Conservation (phyloP, 2,888 invertebrate genomes). For the Agrotis ipsilon region DNA sequence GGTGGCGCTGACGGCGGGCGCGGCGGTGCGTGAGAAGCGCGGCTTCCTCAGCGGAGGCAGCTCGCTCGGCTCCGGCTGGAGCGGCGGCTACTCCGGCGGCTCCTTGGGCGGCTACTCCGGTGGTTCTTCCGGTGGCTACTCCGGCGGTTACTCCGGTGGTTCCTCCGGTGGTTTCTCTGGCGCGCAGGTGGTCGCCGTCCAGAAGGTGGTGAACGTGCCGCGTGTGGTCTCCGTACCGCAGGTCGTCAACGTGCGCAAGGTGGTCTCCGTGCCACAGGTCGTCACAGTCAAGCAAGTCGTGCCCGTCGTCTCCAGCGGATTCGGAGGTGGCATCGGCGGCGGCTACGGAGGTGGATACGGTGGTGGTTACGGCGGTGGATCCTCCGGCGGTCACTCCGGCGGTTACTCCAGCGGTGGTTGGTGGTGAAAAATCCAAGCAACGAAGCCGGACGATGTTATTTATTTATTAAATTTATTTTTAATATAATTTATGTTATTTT, state of each 20-base stretch:
- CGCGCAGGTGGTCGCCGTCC: constrained; percentile 70
- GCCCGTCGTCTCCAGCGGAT: constrained; percentile 62
- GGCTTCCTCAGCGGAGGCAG: constrained; percentile 50
- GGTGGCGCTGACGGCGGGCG: constrained; percentile 47
- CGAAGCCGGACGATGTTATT: constrained; percentile 14
- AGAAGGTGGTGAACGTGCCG: constrained; percentile 74
- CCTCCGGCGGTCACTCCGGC: constrained; percentile 17
- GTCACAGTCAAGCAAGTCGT: constrained; percentile 76
- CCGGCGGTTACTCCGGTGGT: constrained; percentile 32
- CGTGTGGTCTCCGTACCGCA: constrained; percentile 73
- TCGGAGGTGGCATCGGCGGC: constrained; percentile 40
- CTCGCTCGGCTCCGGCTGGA: constrained; percentile 15
- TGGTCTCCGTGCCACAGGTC: constrained; percentile 77
- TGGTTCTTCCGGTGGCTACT: constrained; percentile 29
- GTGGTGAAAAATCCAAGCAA: constrained; percentile 60
- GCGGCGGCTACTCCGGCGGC: constrained; percentile 27
- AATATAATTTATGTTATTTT: neutral
- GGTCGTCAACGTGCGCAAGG: constrained; percentile 73
- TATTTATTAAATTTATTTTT: constrained; percentile 29
- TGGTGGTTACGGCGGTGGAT: constrained; percentile 29
- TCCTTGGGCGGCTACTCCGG: constrained; percentile 25
- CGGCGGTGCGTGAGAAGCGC: constrained; percentile 57
- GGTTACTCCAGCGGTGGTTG: constrained; percentile 53
- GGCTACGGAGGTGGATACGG: constrained; percentile 43
- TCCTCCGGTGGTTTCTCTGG: constrained; percentile 38